Percentiles rank a stretch among this genome's conserved stretches.
Conservation (phyloP, 2,797 vertebrate species). For the Crocidura indochinensis region DNA sequence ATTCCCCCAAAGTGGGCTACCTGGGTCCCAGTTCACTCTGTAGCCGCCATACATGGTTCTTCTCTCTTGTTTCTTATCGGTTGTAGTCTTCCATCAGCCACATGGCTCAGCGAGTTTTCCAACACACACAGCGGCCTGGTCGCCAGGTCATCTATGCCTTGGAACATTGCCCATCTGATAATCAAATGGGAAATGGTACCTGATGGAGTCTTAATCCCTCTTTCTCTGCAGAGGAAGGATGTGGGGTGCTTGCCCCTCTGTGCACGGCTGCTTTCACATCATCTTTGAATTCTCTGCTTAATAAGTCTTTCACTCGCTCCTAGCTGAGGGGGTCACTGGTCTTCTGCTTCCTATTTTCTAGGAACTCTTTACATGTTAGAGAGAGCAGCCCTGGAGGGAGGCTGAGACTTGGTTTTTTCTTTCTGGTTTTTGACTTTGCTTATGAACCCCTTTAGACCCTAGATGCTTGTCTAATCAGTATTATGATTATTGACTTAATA, state of each 20-base stretch:
- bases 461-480: background rate
- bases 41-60: too few relatives aligned
- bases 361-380: background rate
- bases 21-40: too few relatives aligned
- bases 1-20: too few relatives aligned
- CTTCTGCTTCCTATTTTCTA: constrained; percentile 36
- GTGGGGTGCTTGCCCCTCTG: too few relatives aligned
- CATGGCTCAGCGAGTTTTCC: background rate
- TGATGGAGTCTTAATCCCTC: background rate
- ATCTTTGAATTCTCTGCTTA: background rate
- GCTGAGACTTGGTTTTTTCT: background rate
- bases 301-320: constrained; percentile 17
- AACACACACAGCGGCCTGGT: background rate
- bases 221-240: background rate
- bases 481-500: background rate
- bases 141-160: background rate
- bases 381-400: background rate
- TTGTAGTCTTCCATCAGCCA: background rate
- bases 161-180: constrained; percentile 70
- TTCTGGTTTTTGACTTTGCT: background rate
- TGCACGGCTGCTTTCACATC: too few relatives aligned
- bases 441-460: background rate
- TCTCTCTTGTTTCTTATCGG: too few relatives aligned
- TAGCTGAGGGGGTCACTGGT: background rate
- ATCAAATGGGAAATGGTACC: constrained; percentile 17